Percentiles rank a stretch among this genome's conserved stretches.
Evolutionary conservation across 2,113 vertebrate species (phyloP).

Genomic region (Ciconia stormi): DNA sequence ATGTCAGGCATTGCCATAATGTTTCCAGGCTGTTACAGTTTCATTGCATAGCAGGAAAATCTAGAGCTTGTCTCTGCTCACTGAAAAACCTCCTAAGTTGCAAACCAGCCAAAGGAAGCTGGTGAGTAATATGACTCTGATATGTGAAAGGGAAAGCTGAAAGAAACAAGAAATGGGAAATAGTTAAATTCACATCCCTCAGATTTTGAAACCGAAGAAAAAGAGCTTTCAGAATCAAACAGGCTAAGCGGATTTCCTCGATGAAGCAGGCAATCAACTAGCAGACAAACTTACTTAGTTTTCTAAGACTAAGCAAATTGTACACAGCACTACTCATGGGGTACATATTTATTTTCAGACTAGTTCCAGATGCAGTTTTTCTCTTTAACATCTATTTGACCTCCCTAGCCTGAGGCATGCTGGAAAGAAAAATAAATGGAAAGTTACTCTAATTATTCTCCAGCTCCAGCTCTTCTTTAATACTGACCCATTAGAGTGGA

Average conservation of each 20-base stretch:
- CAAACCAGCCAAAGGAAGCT: not conserved
- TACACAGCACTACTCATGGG: not conserved
- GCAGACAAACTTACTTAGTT: not conserved
- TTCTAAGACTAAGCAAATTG: conserved; percentile 34
- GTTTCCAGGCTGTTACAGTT: not conserved
- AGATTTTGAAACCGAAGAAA: not conserved
- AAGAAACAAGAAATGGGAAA: conserved; percentile 22
- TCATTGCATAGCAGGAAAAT: not conserved
- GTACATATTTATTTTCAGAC: conserved; percentile 33
- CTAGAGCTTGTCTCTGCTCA: not conserved
- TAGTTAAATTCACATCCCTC: conserved; percentile 35
- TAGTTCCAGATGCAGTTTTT: conserved; percentile 31
- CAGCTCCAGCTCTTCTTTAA: conserved; percentile 1
- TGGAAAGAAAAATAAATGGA: conserved; percentile 25
- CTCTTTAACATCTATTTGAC: conserved; percentile 10
- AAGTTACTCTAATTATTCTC: conserved; percentile 47
- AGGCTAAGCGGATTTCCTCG: conserved; percentile 36
- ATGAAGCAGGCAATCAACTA: conserved; percentile 39
- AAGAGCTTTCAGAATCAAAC: not conserved
- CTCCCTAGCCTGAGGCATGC: conserved; percentile 1
- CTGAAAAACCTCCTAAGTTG: not conserved
- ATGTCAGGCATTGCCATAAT: not conserved
- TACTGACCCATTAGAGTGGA: not conserved
- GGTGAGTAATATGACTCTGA: not conserved
- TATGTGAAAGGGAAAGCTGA: conserved; percentile 27